Evolutionary conservation across 2,113 vertebrate genomes (phyloP).

Genomic region (Vulpes vulpes): DNA sequence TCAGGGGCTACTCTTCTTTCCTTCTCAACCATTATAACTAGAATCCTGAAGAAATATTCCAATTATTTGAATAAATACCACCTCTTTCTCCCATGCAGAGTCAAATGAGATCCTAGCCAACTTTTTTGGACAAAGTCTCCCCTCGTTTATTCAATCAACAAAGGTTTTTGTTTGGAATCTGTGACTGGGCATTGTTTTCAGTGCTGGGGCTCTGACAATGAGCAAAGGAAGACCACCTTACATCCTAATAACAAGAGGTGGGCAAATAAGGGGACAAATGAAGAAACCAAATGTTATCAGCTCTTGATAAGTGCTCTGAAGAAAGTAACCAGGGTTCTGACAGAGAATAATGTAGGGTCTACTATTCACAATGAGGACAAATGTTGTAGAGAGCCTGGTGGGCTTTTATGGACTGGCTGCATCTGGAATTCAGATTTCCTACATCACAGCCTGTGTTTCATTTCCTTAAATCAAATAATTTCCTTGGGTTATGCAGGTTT

Average conservation of each 20-base stretch:
- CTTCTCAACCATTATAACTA: neutral
- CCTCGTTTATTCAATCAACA: neutral
- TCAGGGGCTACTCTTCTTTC: neutral
- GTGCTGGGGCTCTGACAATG: neutral
- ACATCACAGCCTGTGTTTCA: neutral
- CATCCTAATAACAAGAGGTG: neutral
- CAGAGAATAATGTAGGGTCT: neutral
- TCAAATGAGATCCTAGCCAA: neutral
- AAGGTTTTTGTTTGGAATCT: neutral
- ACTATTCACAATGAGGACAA: neutral
- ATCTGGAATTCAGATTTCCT: neutral
- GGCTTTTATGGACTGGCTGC: neutral
- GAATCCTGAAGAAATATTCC: neutral
- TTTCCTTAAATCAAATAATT: neutral
- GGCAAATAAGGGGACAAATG: neutral
- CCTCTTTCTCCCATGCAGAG: neutral
- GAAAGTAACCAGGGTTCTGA: neutral
- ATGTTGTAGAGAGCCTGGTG: neutral
- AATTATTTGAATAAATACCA: neutral
- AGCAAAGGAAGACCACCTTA: neutral
- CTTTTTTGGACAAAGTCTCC: conserved; percentile 36
- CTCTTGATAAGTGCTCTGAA: neutral
- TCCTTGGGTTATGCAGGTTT: neutral
- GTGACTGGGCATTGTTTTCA: neutral
- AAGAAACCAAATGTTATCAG: neutral